Percentiles rank a stretch among this genome's conserved stretches.
Conservation (phyloP, 2,113 vertebrate genomes). For the Oryctolagus cuniculus region mOryCun1.1 NC_091443.1:41469501-41470000, state of each 20-base stretch:
- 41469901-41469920: not conserved
- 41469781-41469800: not conserved
- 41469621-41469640: slow-evolving; percentile 34
- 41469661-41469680: not conserved
- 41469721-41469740: not conserved
- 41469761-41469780: not conserved
- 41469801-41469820: not conserved
- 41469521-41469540: too few relatives aligned
- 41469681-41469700: not conserved
- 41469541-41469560: not conserved
- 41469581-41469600: not conserved
- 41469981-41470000: slow-evolving; percentile 20
- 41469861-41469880: not conserved
- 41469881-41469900: not conserved
- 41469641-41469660: slow-evolving; percentile 47
- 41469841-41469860: not conserved
- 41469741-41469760: not conserved
- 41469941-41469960: not conserved
- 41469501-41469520: too few relatives aligned
- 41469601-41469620: not conserved
- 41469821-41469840: not conserved
- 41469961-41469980: not conserved
- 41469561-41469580: not conserved
- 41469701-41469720: not conserved
- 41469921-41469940: not conserved